Evolutionary conservation across 2,888 invertebrate genomes (phyloP), one percentile per base, ranked within the genome.

Genomic region (Gymnoscelis rufifasciata): DNA sequence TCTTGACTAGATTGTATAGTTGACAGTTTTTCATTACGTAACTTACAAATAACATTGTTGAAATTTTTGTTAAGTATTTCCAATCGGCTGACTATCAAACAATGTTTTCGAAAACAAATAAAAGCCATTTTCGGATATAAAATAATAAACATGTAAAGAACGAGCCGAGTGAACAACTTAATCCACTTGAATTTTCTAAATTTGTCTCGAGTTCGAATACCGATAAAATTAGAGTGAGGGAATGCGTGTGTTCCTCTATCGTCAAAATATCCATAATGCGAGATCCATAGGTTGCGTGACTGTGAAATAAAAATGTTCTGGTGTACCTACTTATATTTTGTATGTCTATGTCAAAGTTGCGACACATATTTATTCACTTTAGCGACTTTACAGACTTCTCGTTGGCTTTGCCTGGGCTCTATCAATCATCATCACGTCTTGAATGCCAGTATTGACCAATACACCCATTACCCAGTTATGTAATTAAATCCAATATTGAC

Each of bases 261-360:
- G 62, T 63, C 64, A 55, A 47, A 60, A 59, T 63, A 56, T 44
- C 60, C 58, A 61, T 70, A 62, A 67, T 64, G 59, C 53, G 60
- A 62, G 62, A n/a, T n/a, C n/a, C n/a, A n/a, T n/a, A n/a, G n/a
- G n/a, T 64, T 66, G 71, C 73, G 71, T 75, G 75, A 74, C 69
- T 63, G 57, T 60, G 57, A 57, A 65, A 60, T 62, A 59, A 62
- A 60, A 62, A 56, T 56, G 51, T 54, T 54, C 62, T 56, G 69
- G 67, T 66, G 68, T 71, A 68, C 63, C 69, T 71, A 69, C 66
- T 59, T 54, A 54, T 53, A 59, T 43, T 68, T 61, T 61, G 59
- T 71, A 64, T 68, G 62, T 65, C 2, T 19, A 2, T 63, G 64
- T 62, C 63, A 57, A 64, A 64, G 19, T 19, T 47, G 37, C 47